Percentiles rank a stretch among this genome's conserved stretches.
phyloP scores from a whole-genome alignment of 2,888 invertebrate genomes.

The Trypoxylon attenuatum region DNA sequence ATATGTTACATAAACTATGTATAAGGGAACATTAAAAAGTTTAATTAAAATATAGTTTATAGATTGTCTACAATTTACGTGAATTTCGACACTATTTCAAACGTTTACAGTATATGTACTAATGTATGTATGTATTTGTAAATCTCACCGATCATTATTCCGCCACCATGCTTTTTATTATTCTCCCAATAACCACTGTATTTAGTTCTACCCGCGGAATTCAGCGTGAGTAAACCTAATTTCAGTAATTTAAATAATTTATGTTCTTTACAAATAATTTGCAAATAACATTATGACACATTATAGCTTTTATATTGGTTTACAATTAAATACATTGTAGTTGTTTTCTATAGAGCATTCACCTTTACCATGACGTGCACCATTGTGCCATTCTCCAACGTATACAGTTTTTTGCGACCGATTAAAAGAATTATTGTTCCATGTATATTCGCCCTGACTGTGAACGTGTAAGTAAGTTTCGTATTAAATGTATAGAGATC shows the following conservation, averaged over 20 bases:
- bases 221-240: no score
- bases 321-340: background rate
- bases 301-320: background rate
- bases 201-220: conserved; percentile 76
- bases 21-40: no score
- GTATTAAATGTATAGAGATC: no score
- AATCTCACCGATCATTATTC: conserved; percentile 78
- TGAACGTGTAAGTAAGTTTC: no score
- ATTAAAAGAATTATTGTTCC: conserved; percentile 78
- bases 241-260: no score
- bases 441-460: conserved; percentile 77
- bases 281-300: conserved; percentile 43
- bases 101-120: no score
- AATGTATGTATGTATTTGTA: no score
- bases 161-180: conserved; percentile 77
- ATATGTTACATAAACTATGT: no score
- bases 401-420: conserved; percentile 76
- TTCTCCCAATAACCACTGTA: conserved; percentile 78
- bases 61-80: no score
- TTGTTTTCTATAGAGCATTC: background rate
- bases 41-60: no score
- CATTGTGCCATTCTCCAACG: conserved; percentile 78
- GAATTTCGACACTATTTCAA: no score
- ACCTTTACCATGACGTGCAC: conserved; percentile 77
- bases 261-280: no score